Base-by-base conservation (phyloP, 2,113 vertebrate genomes). In the Crotophaga sulcirostris region DNA sequence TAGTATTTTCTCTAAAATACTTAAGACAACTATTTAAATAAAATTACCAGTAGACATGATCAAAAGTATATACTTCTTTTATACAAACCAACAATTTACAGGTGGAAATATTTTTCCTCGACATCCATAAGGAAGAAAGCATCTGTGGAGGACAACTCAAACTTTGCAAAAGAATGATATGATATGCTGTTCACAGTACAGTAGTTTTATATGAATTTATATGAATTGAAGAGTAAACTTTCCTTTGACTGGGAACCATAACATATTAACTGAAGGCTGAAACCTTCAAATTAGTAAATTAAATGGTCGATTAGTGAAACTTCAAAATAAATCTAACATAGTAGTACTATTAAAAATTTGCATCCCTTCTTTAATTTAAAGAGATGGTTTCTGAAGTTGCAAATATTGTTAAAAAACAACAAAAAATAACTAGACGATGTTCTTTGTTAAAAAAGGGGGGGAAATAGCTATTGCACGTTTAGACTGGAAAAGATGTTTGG, bases 311-410 rank as follows among this genome's bases (percentile, higher is more conserved):
- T 85, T 77, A 83, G 63, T 64, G 47, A 91, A 82, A 64, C 40
- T 87, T 91, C 49, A 93, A 93, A 95, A 84, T 82, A 90, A 79
- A 70, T 44, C 56, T 82, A 87, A 78, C 33, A 70, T 52, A 33
- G 36, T 40, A 94, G 82, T 29, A 76, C 38, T 56, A 78, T 49
- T 56, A 34, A 36, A 4, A 58, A 76, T 67, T 28, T 63, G 20
- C 34, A 55, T 82, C 26, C 14, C 16, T 59, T 75, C 31, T 77
- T 79, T 84, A 87, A 89, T 33, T 80, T 75, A 80, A 90, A 60
- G 8, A 59, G 74, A 67, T 34, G 56, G 44, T 89, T 75, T 47
- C 52, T 70, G 49, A 85, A 91, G 64, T 47, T 60, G 28, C n/a
- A 82, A 72, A 72, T 8, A 42, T 24, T n/a, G 9, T 28, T 70